A percentile compares a stretch with the other conserved stretches of the same genome.
phyloP scores from a whole-genome alignment of 1,140 invertebrate genomes.

The Diabrotica undecimpunctata region DNA sequence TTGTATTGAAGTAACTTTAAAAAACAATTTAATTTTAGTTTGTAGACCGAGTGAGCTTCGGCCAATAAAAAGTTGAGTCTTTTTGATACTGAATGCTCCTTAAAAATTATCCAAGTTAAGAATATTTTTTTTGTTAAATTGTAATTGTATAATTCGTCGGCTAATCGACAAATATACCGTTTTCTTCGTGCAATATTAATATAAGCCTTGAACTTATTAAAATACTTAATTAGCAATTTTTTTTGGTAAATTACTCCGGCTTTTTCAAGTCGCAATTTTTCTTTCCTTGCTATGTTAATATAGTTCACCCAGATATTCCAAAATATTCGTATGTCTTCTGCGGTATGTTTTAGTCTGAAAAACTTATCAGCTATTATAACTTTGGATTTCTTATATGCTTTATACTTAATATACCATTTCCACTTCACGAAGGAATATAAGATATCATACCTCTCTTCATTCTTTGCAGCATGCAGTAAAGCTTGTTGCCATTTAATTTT shows the following conservation, averaged over 20 bases:
- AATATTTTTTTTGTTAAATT: conserved; percentile 26
- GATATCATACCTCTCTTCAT: neutral
- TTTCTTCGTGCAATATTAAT: conserved; percentile 9
- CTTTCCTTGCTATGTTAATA: conserved; percentile 1
- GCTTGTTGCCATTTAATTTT: conserved; percentile 16
- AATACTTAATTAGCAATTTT: conserved; percentile 16
- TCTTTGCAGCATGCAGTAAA: conserved; percentile 7
- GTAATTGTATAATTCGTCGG: conserved; percentile 20
- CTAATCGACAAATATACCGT: conserved; percentile 12
- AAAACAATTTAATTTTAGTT: conserved; percentile 16
- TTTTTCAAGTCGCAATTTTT: conserved; percentile 15
- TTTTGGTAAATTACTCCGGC: conserved; percentile 12
- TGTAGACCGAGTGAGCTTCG: conserved; percentile 10
- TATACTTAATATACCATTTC: conserved; percentile 12
- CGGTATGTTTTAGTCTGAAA: conserved; percentile 17
- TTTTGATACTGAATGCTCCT: conserved; percentile 8
- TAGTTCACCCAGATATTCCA: conserved; percentile 4
- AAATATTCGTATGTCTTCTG: conserved; percentile 9
- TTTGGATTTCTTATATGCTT: conserved; percentile 5
- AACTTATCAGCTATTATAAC: conserved; percentile 7
- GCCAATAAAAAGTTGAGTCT: conserved; percentile 17
- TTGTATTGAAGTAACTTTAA: conserved; percentile 2
- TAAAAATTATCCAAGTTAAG: conserved; percentile 19
- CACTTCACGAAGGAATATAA: conserved; percentile 12
- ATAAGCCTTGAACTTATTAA: conserved; percentile 15